phyloP scores from a whole-genome alignment of 2,888 invertebrate species.

The Monochamus alternatus region DNA sequence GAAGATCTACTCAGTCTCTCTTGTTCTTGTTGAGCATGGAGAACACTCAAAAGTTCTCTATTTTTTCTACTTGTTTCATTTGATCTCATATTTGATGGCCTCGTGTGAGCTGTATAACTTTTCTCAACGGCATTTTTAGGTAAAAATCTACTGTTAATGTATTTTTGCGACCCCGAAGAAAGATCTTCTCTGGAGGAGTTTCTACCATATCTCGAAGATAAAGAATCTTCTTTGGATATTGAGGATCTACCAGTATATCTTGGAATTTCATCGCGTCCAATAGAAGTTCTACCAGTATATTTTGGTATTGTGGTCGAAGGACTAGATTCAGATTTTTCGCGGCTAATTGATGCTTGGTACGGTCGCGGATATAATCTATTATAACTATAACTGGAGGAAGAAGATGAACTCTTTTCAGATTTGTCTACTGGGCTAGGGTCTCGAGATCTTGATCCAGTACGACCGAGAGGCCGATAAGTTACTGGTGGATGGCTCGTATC shows the following conservation, averaged over 20 bases:
- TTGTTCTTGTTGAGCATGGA: conserved; percentile 66
- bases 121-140: conserved; percentile 70
- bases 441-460: conserved; percentile 69
- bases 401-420: conserved; percentile 71
- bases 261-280: conserved; percentile 52
- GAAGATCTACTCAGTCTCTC: conserved; percentile 62
- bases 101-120: conserved; percentile 68
- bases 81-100: conserved; percentile 64
- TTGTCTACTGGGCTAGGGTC: conserved; percentile 74
- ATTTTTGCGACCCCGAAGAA: conserved; percentile 64
- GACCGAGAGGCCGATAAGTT: conserved; percentile 70
- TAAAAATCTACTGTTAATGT: conserved; percentile 69
- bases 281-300: conserved; percentile 59
- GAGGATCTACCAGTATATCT: conserved; percentile 56
- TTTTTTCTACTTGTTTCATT: conserved; percentile 68
- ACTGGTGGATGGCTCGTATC: conserved; percentile 69
- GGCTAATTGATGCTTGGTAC: conserved; percentile 64
- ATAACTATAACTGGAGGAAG: conserved; percentile 71
- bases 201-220: conserved; percentile 50
- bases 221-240: conserved; percentile 55
- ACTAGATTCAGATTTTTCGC: conserved; percentile 64
- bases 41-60: conserved; percentile 66
- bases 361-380: conserved; percentile 73
- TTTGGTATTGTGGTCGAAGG: conserved; percentile 62
- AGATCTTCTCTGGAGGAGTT: conserved; percentile 66